A percentile compares a stretch with the other conserved stretches of the same genome.
Conservation (phyloP, 2,888 invertebrate species). For the Piscicola geometra region DNA sequence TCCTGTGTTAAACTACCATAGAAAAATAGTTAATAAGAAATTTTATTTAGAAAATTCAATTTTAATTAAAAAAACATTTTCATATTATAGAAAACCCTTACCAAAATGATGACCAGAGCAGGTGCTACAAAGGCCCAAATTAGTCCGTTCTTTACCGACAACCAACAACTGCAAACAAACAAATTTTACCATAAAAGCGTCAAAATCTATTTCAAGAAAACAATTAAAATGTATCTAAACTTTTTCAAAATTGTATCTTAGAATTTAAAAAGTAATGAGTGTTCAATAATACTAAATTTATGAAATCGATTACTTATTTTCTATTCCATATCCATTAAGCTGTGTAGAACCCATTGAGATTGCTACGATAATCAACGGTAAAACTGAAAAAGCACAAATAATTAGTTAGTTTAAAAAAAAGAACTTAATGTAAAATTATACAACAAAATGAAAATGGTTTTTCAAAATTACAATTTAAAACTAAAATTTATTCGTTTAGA, state of each 20-base stretch:
- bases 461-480: no score
- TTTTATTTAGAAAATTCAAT: no score
- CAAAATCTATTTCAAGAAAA: no score
- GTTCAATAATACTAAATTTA: no score
- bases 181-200: neutral
- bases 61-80: neutral
- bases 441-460: no score
- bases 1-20: neutral
- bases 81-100: constrained; percentile 23
- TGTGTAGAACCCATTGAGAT: constrained; percentile 40
- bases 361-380: constrained; percentile 42
- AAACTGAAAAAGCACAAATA: constrained; percentile 39
- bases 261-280: no score
- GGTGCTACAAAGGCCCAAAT: constrained; percentile 44
- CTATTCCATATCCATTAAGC: constrained; percentile 42
- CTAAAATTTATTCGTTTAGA: no score
- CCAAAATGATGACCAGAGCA: constrained; percentile 40
- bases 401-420: no score
- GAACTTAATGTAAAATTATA: no score
- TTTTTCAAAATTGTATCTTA: no score
- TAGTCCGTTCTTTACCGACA: constrained; percentile 39
- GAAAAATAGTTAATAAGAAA: neutral
- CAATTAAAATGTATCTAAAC: no score
- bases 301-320: neutral
- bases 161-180: constrained; percentile 41